Evolutionary conservation across 2,797 vertebrate species (phyloP), one percentile per base, ranked within the genome.

Genomic region (Pseudochaenichthys georgianus): DNA sequence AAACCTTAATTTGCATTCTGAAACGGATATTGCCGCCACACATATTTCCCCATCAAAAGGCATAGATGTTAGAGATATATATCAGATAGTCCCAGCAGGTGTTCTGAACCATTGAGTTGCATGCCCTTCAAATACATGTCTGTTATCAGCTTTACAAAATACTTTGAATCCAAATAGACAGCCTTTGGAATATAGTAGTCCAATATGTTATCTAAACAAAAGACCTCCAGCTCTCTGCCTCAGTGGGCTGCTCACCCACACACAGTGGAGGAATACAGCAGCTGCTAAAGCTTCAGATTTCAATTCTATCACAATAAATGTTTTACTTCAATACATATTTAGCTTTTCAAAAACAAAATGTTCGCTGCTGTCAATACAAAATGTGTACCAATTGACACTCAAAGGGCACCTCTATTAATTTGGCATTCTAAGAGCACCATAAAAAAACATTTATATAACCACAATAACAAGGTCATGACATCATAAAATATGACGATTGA

Each of bases 61-160:
- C 65, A 76, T 78, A 38, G 70, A 70, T 77, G 77, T 79, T 85
- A 67, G 13, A 78, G 76, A 54, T 50, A 34, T 15, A 41, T 12
- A 63, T 31, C 34, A 45, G 50, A 77, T 50, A 5, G 54, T 34
- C 23, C 10, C 4, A 28, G 23, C 4, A 28, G 23, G 15, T 78
- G n/a, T 55, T 75, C 34, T 38, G 34, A 38, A 38, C 34, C 45
- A 50, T 68, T 15, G 17, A 8, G 46, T 38, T 52, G 21, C 23
- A 21, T 64, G 34, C 59, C 62, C 59, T 60, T 69, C 64, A 50
- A 74, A 11, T 54, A 55, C 50, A 55, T 52, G 64, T 57, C 65
- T 54, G 58, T 31, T 17, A 51, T 43, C 11, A 47, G 63, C 21
- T 10, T 9, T 7, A 50, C 10, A 64, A 48, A 62, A n/a, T 43